phyloP scores from a whole-genome alignment of 2,113 vertebrate species.

The Danionella cerebrum region DNA sequence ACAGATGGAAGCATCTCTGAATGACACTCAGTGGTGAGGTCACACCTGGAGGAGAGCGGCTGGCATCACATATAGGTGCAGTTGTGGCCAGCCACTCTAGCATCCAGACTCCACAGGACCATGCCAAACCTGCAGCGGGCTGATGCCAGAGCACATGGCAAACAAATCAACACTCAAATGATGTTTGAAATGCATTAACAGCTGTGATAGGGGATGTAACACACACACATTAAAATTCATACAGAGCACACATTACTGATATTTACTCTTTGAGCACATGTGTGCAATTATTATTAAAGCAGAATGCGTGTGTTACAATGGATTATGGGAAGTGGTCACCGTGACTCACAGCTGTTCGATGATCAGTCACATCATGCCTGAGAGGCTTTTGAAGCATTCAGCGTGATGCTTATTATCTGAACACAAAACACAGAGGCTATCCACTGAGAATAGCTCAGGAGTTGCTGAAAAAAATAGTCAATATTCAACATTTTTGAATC shows the following conservation, averaged over 20 bases:
- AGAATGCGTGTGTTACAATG: constrained; percentile 17
- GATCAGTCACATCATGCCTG: neutral
- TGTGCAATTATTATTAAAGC: constrained; percentile 32
- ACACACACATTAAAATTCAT: constrained; percentile 11
- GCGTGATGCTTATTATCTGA: neutral
- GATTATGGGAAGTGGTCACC: constrained; percentile 21
- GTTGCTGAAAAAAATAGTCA: neutral
- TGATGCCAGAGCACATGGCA: constrained; percentile 48
- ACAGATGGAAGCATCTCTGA: constrained; percentile 68
- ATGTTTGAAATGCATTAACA: constrained; percentile 39
- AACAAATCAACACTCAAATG: constrained; percentile 52
- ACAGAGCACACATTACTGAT: constrained; percentile 19
- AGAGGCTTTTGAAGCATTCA: neutral
- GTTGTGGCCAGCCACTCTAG: constrained; percentile 50
- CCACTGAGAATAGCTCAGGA: neutral
- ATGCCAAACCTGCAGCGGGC: constrained; percentile 53
- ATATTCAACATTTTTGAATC: neutral
- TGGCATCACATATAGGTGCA: constrained; percentile 61
- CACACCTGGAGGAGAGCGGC: constrained; percentile 64
- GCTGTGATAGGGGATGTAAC: constrained; percentile 41
- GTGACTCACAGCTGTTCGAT: constrained; percentile 8
- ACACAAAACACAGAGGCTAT: neutral
- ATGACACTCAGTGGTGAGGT: constrained; percentile 62
- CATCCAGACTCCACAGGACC: constrained; percentile 13
- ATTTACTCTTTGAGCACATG: constrained; percentile 28